Evolutionary conservation across 1,140 invertebrate species (phyloP).

Genomic region (Daktulosphaira vitifoliae): DNA sequence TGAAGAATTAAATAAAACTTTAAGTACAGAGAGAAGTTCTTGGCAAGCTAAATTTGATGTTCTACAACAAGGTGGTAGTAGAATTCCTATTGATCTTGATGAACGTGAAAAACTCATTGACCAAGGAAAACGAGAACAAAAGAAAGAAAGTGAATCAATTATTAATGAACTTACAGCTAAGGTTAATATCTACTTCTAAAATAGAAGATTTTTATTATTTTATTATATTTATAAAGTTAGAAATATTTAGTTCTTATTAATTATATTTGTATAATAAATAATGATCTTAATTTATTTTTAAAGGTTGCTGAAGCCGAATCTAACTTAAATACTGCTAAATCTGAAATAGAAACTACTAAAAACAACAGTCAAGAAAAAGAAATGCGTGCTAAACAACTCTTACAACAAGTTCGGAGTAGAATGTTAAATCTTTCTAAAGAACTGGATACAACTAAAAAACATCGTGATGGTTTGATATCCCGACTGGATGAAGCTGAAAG

Average conservation of each 20-base stretch:
- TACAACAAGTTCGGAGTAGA: conserved; percentile 17
- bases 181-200: background rate
- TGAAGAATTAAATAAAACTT: conserved; percentile 12
- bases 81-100: conserved; percentile 1
- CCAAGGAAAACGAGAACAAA: conserved; percentile 25
- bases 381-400: conserved; percentile 23
- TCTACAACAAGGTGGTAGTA: conserved; percentile 16
- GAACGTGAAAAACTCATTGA: conserved; percentile 27
- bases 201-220: no score
- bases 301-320: conserved; percentile 15
- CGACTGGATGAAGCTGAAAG: conserved; percentile 7
- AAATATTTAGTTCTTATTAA: no score
- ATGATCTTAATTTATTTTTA: background rate
- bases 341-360: conserved; percentile 17
- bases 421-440: conserved; percentile 8
- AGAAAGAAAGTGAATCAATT: background rate
- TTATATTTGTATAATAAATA: no score
- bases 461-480: background rate
- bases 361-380: conserved; percentile 27
- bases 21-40: conserved; percentile 13
- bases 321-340: conserved; percentile 24
- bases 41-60: conserved; percentile 22
- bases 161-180: conserved; percentile 21
- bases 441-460: conserved; percentile 23
- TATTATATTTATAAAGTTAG: no score